A percentile compares a stretch with the other conserved stretches of the same genome.
phyloP scores from a whole-genome alignment of 2,113 vertebrate species.

The Hipposideros armiger region DNA sequence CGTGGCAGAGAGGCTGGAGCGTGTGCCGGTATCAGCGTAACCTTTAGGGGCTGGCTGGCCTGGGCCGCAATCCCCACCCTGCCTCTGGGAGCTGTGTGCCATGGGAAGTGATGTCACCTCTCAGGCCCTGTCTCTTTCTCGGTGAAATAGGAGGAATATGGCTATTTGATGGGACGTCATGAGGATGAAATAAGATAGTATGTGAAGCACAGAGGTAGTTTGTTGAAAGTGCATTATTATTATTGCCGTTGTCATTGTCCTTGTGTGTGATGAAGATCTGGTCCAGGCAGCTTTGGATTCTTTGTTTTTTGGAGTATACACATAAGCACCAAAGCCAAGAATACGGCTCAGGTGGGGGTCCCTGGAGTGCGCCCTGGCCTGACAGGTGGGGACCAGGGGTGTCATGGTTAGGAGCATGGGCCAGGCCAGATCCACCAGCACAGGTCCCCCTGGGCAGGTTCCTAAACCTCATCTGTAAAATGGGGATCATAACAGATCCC shows the following conservation, averaged over 20 bases:
- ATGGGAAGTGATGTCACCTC: not conserved
- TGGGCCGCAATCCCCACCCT: not conserved
- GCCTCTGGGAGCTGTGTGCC: not conserved
- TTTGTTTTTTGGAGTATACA: not conserved
- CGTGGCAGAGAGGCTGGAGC: not conserved
- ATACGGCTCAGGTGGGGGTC: not conserved
- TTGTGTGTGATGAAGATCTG: not conserved
- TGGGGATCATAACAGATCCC: not conserved
- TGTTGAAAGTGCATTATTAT: accelerated
- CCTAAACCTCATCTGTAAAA: not conserved
- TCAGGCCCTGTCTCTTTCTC: not conserved
- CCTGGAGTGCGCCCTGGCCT: not conserved
- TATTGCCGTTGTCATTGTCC: not conserved
- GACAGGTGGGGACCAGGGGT: too few species aligned
- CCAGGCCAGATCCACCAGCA: not conserved
- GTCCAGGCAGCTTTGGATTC: not conserved
- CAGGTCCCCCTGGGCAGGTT: not conserved
- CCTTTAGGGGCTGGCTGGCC: not conserved
- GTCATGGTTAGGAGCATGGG: not conserved
- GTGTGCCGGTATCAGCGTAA: accelerated
- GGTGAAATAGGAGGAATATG: not conserved
- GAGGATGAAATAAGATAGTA: not conserved
- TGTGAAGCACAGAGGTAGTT: not conserved
- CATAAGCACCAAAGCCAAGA: not conserved
- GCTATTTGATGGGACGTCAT: accelerated